These are phyloP conservation scores for Syrrhaptes paradoxus DNA, from an alignment of 2,113 vertebrate species.

Conservation along the genomic window DNA sequence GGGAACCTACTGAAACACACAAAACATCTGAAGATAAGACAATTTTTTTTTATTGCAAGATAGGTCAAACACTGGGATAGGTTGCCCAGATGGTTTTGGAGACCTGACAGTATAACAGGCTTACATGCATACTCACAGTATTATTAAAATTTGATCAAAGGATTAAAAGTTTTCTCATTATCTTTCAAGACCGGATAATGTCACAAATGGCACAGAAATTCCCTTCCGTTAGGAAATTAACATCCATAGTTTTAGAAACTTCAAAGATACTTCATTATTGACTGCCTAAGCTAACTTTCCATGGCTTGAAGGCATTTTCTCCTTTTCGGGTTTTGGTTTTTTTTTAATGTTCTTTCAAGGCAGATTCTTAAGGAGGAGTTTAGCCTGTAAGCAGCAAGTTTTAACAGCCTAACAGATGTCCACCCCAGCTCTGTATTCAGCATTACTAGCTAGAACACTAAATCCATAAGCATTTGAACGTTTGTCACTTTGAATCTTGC, in stretches of 20 bases:
- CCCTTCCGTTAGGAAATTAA: not conserved
- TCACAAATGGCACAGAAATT: not conserved
- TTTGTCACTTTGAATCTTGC: not conserved
- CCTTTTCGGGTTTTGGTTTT: not conserved
- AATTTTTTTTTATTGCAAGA: not conserved
- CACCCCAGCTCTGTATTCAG: not conserved
- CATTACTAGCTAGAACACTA: not conserved
- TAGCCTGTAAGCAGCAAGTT: not conserved
- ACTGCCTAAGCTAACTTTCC: not conserved
- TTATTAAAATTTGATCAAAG: slow-evolving; percentile 27
- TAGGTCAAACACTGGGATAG: not conserved
- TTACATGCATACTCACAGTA: not conserved
- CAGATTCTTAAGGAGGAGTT: not conserved
- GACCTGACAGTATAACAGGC: not conserved
- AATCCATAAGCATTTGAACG: not conserved
- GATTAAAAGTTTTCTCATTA: not conserved
- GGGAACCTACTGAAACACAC: not conserved
- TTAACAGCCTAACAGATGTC: not conserved
- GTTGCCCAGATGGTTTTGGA: not conserved
- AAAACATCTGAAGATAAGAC: not conserved
- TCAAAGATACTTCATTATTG: not conserved
- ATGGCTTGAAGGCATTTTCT: not conserved
- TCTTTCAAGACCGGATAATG: not conserved
- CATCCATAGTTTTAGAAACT: not conserved
- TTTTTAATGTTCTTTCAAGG: not conserved